Evolutionary conservation across 2,113 vertebrate species (phyloP).

Genomic region (Notarius lentiginosus): DNA sequence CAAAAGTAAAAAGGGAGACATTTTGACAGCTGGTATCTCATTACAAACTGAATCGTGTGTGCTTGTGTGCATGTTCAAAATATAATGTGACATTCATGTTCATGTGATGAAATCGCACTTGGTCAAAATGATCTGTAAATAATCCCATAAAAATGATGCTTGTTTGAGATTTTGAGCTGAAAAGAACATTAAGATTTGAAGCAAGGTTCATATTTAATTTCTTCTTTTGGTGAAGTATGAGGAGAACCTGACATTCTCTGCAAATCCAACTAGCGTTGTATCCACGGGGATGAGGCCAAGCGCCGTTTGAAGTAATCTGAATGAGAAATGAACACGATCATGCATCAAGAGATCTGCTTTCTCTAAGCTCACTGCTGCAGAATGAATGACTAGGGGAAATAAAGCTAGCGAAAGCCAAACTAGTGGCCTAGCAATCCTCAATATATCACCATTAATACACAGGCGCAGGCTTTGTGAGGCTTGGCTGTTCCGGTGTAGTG

Average conservation of each 20-base stretch:
- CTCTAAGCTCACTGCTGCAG: conserved; percentile 19
- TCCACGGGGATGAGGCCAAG: background rate
- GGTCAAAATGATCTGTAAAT: background rate
- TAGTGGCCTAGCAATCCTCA: conserved; percentile 24
- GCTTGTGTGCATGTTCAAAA: too few relatives aligned
- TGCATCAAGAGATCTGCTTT: conserved; percentile 21
- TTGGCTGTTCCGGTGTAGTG: conserved; percentile 20
- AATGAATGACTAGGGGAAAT: conserved; percentile 31
- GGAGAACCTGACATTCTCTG: background rate
- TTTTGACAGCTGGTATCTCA: too few relatives aligned
- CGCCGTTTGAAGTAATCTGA: background rate
- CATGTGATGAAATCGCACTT: background rate
- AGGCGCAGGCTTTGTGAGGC: conserved; percentile 29
- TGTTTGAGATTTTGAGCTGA: background rate
- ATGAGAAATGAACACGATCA: conserved; percentile 27
- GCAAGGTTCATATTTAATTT: conserved; percentile 37
- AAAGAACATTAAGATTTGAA: background rate
- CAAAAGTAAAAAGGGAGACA: too few relatives aligned
- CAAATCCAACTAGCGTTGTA: background rate
- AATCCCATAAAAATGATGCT: background rate
- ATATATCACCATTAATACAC: conserved; percentile 54
- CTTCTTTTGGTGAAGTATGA: background rate
- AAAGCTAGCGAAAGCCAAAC: conserved; percentile 32
- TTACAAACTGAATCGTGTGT: too few relatives aligned
- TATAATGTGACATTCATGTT: background rate